Evolutionary conservation across 2,113 vertebrate species (phyloP), one percentile per base, ranked within the genome.

Genomic region (Hemiscyllium ocellatum): DNA sequence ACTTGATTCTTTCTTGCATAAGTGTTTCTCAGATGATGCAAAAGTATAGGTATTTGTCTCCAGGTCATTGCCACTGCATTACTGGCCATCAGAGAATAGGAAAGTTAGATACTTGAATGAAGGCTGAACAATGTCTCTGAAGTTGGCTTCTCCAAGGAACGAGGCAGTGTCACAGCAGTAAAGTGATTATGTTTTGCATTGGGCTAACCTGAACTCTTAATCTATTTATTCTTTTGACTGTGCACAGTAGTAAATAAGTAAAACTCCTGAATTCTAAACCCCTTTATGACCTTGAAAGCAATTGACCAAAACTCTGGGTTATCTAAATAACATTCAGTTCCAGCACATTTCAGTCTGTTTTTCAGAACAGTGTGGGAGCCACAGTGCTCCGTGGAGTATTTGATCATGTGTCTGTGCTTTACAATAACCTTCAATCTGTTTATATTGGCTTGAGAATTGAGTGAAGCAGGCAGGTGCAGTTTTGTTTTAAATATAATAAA

Each of bases 341-440:
- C 89, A 68, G 61, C n/a, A 93, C n/a, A 3, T 37, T 93, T 93
- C 89, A 93, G 37, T 93, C 89, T 93, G 33, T 91, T 91, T 66
- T 93, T 68, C 89, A 66, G 61, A 37, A n/a, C n/a, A 37, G 26
- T 37, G 33, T 93, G 33, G 19, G 65, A 93, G 61, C 33, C 61
- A 37, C 89, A n/a, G 19, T 68, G n/a, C 13, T 93, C 89, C 61
- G 10, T 37, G 66, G 89, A 93, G 56, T 93, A 68, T 68, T 66
- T 93, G 89, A 93, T 68, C 89, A 93, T 93, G 61, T 24, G 61
- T 66, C n/a, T 93, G 37, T 61, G 65, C 89, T 65, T 91, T 93
- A 61, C 61, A 68, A 33, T 93, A 93, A 93, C 89, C 89, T 93
- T 93, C 89, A 93, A 12, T 93, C n/a, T 93, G 89, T 93, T 93